A percentile compares a stretch with the other conserved stretches of the same genome.
These are phyloP conservation scores for Xenopus laevis DNA, from an alignment of 2,113 vertebrate genomes.

Conservation along the genomic window DNA sequence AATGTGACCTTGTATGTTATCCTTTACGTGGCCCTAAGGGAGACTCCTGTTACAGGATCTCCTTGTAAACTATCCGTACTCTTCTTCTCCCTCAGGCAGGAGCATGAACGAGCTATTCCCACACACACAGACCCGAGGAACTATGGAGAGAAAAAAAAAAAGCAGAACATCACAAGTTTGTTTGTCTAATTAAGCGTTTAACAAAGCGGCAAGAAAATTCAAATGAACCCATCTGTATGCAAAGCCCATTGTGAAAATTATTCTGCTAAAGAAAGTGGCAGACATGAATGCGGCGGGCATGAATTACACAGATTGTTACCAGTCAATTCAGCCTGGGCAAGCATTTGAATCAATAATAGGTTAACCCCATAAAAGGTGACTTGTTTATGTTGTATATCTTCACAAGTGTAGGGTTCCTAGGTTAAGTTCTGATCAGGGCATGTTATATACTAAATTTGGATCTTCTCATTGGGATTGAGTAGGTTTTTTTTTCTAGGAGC, in stretches of 20 bases:
- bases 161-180: not conserved
- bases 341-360: too few species aligned
- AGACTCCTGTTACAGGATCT: constrained; percentile 19
- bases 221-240: not conserved
- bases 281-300: not conserved
- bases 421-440: too few species aligned
- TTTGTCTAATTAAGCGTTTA: not conserved
- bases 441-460: too few species aligned
- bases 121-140: too few species aligned
- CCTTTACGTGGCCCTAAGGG: not conserved
- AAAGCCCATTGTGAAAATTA: not conserved
- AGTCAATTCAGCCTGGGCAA: not conserved
- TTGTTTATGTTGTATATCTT: too few species aligned
- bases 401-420: too few species aligned
- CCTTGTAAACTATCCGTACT: not conserved
- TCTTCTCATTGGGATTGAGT: too few species aligned
- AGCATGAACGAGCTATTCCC: too few species aligned
- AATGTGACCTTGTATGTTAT: constrained; percentile 23
- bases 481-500: too few species aligned
- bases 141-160: not conserved
- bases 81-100: too few species aligned
- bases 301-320: not conserved
- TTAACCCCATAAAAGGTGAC: too few species aligned
- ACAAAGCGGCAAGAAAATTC: not conserved
- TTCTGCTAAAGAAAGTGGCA: not conserved